Percentiles rank a stretch among this genome's conserved stretches.
phyloP scores from a whole-genome alignment of 2,797 vertebrate genomes.

The Salarias fasciatus region DNA sequence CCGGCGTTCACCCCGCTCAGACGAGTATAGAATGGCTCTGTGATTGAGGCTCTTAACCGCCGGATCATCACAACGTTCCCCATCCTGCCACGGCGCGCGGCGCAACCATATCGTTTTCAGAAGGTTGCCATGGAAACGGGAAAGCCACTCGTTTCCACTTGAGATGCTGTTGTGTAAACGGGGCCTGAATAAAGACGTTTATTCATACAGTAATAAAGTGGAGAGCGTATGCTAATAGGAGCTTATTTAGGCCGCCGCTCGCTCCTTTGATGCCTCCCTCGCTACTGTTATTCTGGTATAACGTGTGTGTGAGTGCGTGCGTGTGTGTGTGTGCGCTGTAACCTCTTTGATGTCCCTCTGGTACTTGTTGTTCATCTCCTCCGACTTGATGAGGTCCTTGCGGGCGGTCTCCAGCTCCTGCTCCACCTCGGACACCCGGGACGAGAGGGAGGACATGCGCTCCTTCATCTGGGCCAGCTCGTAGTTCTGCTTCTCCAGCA shows the following conservation, averaged over 20 bases:
- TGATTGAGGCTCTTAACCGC: slow-evolving; percentile 25
- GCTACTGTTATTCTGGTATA: slow-evolving; percentile 29
- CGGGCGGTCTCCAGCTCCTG: slow-evolving; percentile 97
- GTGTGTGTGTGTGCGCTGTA: slow-evolving; percentile 41
- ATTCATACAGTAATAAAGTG: slow-evolving; percentile 12
- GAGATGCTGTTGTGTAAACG: too few species aligned
- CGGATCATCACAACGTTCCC: slow-evolving; percentile 11
- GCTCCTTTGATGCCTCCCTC: slow-evolving; percentile 58
- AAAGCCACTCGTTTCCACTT: not conserved
- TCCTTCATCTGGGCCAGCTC: slow-evolving; percentile 99
- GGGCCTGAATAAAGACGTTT: not conserved
- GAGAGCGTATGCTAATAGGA: slow-evolving; percentile 42
- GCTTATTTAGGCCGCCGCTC: slow-evolving; percentile 34
- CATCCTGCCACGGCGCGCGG: too few species aligned
- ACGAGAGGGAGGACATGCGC: slow-evolving; percentile 93
- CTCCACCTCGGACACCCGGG: slow-evolving; percentile 95
- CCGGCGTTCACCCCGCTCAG: slow-evolving; percentile 15
- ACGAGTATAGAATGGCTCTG: slow-evolving; percentile 3
- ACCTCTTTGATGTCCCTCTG: slow-evolving; percentile 99
- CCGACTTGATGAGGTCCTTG: slow-evolving; percentile 97
- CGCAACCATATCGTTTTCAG: too few species aligned
- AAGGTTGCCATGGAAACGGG: too few species aligned
- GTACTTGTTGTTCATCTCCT: slow-evolving; percentile 98
- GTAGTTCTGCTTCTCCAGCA: slow-evolving; percentile 98
- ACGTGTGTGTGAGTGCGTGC: not conserved